A percentile compares a stretch with the other conserved stretches of the same genome.
Conservation (phyloP, 2,797 vertebrate genomes). For the Taenioides sp. region DNA sequence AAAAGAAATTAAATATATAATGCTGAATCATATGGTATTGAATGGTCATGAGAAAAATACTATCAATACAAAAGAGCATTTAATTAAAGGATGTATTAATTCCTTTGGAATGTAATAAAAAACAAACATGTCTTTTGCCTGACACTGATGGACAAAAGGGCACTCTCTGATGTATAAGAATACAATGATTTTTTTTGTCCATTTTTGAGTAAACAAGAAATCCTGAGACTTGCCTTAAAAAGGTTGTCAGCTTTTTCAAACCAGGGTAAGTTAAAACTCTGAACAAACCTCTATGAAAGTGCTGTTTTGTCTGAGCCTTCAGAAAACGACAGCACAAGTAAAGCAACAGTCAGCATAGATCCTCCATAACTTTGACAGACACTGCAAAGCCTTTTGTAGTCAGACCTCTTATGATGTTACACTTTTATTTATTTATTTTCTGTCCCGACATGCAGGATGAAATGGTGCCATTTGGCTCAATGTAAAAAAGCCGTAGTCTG, state of each 20-base stretch:
- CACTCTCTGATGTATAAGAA: not conserved
- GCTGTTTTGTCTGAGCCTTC: conserved; percentile 14
- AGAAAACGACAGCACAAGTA: conserved; percentile 21
- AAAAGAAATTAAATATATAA: no score
- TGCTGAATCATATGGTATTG: not conserved
- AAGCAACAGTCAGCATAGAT: conserved; percentile 31
- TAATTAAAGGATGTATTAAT: not conserved
- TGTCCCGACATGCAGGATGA: conserved; percentile 40
- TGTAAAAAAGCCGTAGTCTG: conserved; percentile 61
- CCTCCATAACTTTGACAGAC: conserved; percentile 17
- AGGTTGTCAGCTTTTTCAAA: not conserved
- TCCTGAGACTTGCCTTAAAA: not conserved
- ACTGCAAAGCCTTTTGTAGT: conserved; percentile 37
- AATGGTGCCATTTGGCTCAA: conserved; percentile 55
- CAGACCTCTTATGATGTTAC: conserved; percentile 35
- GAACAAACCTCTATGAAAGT: conserved; percentile 5
- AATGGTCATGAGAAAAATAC: not conserved
- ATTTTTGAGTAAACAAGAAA: conserved; percentile 2
- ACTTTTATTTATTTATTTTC: conserved; percentile 39
- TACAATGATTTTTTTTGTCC: not conserved
- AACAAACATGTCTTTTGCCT: not conserved
- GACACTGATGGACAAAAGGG: not conserved
- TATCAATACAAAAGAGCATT: not conserved
- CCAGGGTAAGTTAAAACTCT: not conserved
- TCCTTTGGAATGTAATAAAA: not conserved